A percentile compares a stretch with the other conserved stretches of the same genome.
Conservation (phyloP, 1,140 invertebrate genomes). For the Habropoda laboriosa region DNA sequence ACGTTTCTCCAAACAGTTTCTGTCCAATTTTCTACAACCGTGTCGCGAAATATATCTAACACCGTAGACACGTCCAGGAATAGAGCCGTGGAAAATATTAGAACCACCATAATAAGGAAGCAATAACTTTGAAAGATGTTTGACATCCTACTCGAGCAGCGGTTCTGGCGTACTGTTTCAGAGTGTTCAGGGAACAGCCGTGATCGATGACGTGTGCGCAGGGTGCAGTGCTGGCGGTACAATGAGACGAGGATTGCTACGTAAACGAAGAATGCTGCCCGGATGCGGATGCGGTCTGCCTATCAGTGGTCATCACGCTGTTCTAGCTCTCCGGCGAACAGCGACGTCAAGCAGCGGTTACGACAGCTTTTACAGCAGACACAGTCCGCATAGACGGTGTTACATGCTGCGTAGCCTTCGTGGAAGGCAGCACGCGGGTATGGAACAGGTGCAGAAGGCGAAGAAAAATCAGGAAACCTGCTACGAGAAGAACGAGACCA, state of each 20-base stretch:
- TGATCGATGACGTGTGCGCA: conserved; percentile 43
- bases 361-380: conserved; percentile 70
- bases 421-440: neutral
- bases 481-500: neutral
- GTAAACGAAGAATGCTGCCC: conserved; percentile 33
- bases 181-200: conserved; percentile 37
- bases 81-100: neutral
- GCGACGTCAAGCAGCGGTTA: conserved; percentile 72
- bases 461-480: neutral
- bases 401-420: conserved; percentile 69
- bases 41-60: no score
- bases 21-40: no score
- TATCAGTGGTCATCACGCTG: conserved; percentile 25
- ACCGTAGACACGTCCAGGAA: neutral
- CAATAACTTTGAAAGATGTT: conserved; percentile 11
- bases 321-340: conserved; percentile 56
- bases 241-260: conserved; percentile 19
- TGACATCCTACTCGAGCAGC: neutral
- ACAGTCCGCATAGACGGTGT: conserved; percentile 71
- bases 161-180: conserved; percentile 42
- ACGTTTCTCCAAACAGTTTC: neutral
- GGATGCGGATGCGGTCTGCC: conserved; percentile 47
- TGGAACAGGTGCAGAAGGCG: neutral
- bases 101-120: neutral
- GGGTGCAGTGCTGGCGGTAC: conserved; percentile 29